Conservation (phyloP, 1,140 invertebrate species). For the Leptopilina boulardi region DNA sequence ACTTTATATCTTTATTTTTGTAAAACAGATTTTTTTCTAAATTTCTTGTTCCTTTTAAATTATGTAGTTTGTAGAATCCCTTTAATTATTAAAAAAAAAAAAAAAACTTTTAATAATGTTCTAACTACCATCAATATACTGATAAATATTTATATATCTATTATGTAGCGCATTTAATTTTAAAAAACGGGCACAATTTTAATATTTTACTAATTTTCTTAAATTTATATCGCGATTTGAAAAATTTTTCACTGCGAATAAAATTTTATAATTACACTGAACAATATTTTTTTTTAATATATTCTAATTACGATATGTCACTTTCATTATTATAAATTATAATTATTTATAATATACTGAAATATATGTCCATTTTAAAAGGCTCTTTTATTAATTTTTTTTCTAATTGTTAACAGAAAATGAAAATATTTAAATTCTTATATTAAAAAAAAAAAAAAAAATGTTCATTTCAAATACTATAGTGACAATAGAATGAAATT, state of each 20-base stretch:
- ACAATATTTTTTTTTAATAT: constrained; percentile 36
- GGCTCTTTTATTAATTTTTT: no score
- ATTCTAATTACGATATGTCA: constrained; percentile 41
- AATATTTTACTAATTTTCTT: neutral
- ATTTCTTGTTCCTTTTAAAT: no score
- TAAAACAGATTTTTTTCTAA: no score
- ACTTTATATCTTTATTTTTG: no score
- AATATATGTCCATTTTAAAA: no score
- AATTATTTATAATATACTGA: neutral
- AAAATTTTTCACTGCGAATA: neutral
- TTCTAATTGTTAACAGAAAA: no score
- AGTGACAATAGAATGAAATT: no score
- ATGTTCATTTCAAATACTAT: no score
- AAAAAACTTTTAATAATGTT: neutral
- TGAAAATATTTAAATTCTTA: no score
- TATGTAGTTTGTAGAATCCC: no score
- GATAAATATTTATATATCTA: no score
- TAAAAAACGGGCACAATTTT: constrained; percentile 47
- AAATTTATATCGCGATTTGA: neutral
- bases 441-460: no score
- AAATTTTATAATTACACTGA: constrained; percentile 7
- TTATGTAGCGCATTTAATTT: neutral
- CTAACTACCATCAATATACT: neutral
- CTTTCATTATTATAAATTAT: constrained; percentile 31
- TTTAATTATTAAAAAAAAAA: neutral